Conservation (phyloP, 2,113 vertebrate species). For the Leucosticte australis region DNA sequence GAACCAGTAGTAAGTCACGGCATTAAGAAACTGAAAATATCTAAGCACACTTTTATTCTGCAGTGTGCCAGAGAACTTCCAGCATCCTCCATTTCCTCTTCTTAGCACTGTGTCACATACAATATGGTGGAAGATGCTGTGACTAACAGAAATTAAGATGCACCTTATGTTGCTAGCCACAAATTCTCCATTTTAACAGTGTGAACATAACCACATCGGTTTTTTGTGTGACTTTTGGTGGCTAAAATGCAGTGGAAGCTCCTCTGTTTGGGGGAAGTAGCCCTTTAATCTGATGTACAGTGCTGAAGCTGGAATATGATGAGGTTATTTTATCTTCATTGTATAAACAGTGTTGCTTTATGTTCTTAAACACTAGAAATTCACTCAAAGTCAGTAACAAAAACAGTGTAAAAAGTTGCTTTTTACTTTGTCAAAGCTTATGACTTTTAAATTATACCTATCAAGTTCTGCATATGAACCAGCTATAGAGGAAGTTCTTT, state of each 20-base stretch:
- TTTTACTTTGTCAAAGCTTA: background rate
- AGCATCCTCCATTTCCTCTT: background rate
- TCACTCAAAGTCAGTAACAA: background rate
- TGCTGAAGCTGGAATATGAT: background rate
- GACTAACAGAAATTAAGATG: background rate
- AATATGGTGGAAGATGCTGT: background rate
- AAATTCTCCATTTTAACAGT: background rate
- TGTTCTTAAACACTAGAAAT: background rate
- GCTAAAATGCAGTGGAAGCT: background rate
- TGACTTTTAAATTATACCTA: background rate
- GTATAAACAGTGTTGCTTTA: background rate
- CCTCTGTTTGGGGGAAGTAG: background rate
- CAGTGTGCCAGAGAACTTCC: background rate
- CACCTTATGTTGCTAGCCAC: background rate
- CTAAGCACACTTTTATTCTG: background rate
- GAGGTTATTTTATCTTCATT: background rate
- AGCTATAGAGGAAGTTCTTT: constrained; percentile 49
- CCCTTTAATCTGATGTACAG: background rate
- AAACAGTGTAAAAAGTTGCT: background rate
- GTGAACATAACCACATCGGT: background rate
- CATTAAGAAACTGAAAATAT: background rate
- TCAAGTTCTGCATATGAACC: background rate
- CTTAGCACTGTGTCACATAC: background rate
- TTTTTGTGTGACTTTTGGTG: background rate
- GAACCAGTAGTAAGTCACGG: background rate